Evolutionary conservation across 2,113 vertebrate species (phyloP), one percentile per base, ranked within the genome.

Genomic region (Tichodroma muraria): DNA sequence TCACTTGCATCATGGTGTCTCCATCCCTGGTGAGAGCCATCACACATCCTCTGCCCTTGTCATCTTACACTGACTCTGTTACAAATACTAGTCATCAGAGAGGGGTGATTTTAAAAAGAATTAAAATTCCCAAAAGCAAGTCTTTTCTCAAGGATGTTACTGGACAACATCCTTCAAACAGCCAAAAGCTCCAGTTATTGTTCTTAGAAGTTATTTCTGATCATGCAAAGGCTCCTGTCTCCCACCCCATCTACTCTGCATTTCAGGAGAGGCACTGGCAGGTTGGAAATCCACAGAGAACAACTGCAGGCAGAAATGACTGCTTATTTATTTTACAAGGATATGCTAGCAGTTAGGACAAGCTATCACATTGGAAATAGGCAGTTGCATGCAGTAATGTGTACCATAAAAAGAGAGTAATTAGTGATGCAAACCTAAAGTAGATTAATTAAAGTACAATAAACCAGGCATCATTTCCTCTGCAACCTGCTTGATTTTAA

Each of bases 341-440:
- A 68, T 90, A 87, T 59, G 38, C 54, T 72, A 61, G 33, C 53
- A 88, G 84, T 83, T 80, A 89, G 65, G 64, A 78, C 22, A 83
- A 96, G 63, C 9, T 38, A 57, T 82, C 70, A 50, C 7, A 2
- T 45, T 64, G 45, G 47, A 85, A 96, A 92, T 88, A 81, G 8
- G 53, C 57, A 66, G 59, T 91, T 80, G 30, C 33, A 85, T 40
- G 59, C 40, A 84, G 31, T 71, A 81, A 72, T 78, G 37, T 59
- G 86, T 92, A 89, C 75, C 82, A 92, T 80, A 69, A 84, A 84
- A 94, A 86, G 42, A 90, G 75, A 93, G 89, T 91, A 84, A 89
- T 87, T 95, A 94, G 73, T 35, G 76, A 93, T 90, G 60, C 77
- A 95, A 90, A 85, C 63, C 54, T 80, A 82, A 89, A 89, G 81